Evolutionary conservation across 2,797 vertebrate species (phyloP), one percentile per base, ranked within the genome.

Genomic region (Sternarchorhynchus goeldii): DNA sequence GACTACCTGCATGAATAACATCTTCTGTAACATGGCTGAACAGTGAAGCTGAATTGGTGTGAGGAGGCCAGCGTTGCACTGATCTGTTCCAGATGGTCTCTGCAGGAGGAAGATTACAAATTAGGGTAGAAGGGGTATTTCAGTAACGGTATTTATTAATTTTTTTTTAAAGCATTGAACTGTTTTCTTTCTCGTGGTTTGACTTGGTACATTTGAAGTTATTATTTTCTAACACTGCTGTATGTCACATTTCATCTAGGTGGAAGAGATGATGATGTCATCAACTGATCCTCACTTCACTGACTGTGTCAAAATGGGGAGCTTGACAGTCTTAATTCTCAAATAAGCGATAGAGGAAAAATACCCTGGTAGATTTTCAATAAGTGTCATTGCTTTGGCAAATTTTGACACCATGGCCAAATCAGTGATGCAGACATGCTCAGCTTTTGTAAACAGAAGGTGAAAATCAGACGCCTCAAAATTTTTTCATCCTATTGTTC

Each of bases 1-100:
- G 68, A 79, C 72, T 29, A 64, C 16, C 57, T 75, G 73, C 56
- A 25, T 69, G 20, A 12, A 65, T 65, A 76, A 72, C 84, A 66
- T 63, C 77, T 69, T 81, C 41, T 57, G 71, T 32, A 70, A 82
- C 62, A 66, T 64, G 69, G 8, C 59, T 63, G 32, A 29, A 75
- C 74, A 29, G 20, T 18, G 14, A 53, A 18, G 14, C 4, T 58
- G 17, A 50, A 31, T 21, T 3, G 5, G 39, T 16, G 45, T 34
- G 39, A 65, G 20, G 16, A 75, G 65, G n/a, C 34, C 79, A 81
- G 58, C 59, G 73, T 59, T 59, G 18, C 68, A 70, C 16, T 56
- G 41, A 68, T 68, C 41, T 29, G 4, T 67, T 14, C 39, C 4
- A 17, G 14, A 17, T 29, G 45, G 31, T 18, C n/a, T 69, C 67